Percentiles rank a stretch among this genome's conserved stretches.
These are phyloP conservation scores for Umimayanthus chanpuru DNA, from an alignment of 92 coral and sea anemone species.

Conservation along the genomic window DNA sequence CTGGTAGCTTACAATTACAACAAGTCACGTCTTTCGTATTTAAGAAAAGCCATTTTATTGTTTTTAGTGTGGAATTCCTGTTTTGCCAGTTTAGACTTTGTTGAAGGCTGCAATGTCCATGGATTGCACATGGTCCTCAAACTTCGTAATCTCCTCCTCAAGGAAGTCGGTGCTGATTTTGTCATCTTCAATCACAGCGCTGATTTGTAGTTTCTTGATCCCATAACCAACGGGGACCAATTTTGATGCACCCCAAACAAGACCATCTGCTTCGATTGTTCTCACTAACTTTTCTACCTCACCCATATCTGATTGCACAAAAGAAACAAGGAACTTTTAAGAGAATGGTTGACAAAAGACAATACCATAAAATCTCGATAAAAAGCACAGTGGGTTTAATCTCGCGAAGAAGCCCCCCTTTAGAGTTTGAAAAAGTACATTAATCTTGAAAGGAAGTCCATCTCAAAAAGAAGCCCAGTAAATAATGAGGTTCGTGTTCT, in stretches of 20 bases:
- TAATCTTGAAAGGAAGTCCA: too few relatives aligned
- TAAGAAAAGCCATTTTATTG: conserved; percentile 31
- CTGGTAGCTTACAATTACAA: not conserved
- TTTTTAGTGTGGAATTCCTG: not conserved
- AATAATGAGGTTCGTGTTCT: too few relatives aligned
- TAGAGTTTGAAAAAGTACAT: too few relatives aligned
- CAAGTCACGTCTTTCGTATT: not conserved
- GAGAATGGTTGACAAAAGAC: not conserved
- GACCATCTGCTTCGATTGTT: conserved; percentile 76
- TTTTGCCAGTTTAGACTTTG: conserved; percentile 67
- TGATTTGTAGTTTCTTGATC: conserved; percentile 89
- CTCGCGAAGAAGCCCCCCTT: too few relatives aligned
- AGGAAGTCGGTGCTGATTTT: conserved; percentile 89
- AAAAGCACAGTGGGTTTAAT: too few relatives aligned
- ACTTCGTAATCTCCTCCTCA: conserved; percentile 79
- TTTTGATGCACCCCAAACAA: conserved; percentile 91
- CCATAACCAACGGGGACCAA: conserved; percentile 91
- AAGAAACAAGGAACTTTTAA: not conserved
- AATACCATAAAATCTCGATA: too few relatives aligned
- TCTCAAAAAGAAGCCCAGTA: too few relatives aligned
- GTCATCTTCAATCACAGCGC: conserved; percentile 90
- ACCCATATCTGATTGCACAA: conserved; percentile 70
- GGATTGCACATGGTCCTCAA: conserved; percentile 88
- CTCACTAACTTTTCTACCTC: conserved; percentile 88
- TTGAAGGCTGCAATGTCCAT: conserved; percentile 96